Evolutionary conservation across 1,140 invertebrate species (phyloP).

Genomic region (Cyphomyrmex costatus): DNA sequence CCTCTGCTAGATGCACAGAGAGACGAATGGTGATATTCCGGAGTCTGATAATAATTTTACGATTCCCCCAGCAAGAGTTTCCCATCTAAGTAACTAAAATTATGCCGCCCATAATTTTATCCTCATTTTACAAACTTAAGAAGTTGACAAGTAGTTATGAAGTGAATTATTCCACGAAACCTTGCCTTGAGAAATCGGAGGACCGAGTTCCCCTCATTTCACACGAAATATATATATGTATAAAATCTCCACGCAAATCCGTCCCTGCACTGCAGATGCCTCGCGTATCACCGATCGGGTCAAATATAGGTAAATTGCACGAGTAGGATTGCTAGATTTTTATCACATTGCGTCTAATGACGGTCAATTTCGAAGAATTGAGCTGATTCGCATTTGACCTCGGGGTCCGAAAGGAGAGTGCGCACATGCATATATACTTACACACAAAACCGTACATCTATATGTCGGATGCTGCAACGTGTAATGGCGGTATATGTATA

Average conservation of each 20-base stretch:
- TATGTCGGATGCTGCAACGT: slow-evolving; percentile 29
- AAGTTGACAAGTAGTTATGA: slow-evolving; percentile 16
- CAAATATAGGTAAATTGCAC: slow-evolving; percentile 2
- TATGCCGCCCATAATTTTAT: background rate
- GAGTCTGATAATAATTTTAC: slow-evolving; percentile 48
- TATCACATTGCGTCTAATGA: background rate
- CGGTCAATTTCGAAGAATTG: slow-evolving; percentile 9
- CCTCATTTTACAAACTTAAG: background rate
- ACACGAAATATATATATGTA: background rate
- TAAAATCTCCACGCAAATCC: slow-evolving; percentile 9
- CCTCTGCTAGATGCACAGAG: background rate
- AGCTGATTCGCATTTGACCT: slow-evolving; percentile 17
- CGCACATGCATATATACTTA: background rate
- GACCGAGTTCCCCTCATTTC: background rate
- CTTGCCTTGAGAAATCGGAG: background rate
- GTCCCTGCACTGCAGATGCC: too few relatives aligned
- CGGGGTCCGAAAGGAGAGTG: slow-evolving; percentile 11
- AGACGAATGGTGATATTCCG: slow-evolving; percentile 8
- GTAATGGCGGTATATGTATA: slow-evolving; percentile 17
- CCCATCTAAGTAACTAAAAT: background rate
- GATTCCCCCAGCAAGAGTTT: background rate
- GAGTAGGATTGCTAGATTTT: background rate
- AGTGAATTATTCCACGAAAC: slow-evolving; percentile 5
- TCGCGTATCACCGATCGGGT: background rate
- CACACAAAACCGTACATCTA: background rate